Percentiles rank a stretch among this genome's conserved stretches.
Evolutionary conservation across 2,797 vertebrate species (phyloP).

Genomic region (Eurystomus glaucurus): DNA sequence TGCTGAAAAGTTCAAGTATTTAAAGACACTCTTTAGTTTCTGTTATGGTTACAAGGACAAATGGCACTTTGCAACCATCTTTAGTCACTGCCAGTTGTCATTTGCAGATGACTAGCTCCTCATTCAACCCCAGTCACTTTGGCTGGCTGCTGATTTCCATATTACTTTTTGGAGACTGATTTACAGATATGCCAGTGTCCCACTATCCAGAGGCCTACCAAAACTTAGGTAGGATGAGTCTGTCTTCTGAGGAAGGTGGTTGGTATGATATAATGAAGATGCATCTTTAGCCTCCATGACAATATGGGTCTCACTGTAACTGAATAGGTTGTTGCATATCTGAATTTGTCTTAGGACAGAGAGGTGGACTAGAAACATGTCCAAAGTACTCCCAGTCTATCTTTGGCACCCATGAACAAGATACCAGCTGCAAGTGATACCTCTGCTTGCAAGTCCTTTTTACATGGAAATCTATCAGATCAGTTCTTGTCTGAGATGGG

Average conservation of each 20-base stretch:
- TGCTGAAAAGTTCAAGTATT: neutral
- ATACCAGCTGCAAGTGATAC: neutral
- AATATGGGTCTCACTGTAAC: neutral
- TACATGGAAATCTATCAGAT: neutral
- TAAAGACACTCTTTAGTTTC: neutral
- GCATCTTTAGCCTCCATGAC: neutral
- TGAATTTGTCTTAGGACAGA: neutral
- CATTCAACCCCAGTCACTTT: neutral
- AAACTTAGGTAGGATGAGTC: neutral
- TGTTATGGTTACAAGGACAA: neutral
- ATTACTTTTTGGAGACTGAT: neutral
- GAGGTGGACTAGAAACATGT: neutral
- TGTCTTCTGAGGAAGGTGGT: neutral
- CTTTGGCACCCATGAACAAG: slow-evolving; percentile 41
- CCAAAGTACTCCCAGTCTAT: slow-evolving; percentile 1
- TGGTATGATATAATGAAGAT: fast-evolving
- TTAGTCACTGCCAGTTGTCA: neutral
- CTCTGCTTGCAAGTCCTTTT: neutral
- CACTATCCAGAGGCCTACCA: fast-evolving
- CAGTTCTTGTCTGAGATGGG: neutral
- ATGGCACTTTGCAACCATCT: neutral
- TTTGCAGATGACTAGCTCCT: neutral
- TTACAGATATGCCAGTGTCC: neutral
- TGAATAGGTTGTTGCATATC: neutral
- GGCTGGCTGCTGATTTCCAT: neutral